Conservation (phyloP, 2,797 vertebrate genomes). For the Leptodactylus fallax region DNA sequence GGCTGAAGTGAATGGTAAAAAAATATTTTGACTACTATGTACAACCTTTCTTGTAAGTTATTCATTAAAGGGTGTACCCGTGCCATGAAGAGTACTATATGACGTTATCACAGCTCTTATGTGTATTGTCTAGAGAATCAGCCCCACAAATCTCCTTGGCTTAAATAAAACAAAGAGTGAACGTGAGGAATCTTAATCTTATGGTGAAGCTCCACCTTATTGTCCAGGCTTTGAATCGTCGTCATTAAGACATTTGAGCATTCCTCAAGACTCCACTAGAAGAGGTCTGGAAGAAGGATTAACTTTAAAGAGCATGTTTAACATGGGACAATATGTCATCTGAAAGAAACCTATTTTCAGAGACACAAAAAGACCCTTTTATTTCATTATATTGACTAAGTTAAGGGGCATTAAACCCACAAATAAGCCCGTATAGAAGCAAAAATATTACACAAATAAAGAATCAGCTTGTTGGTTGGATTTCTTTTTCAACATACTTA, state of each 20-base stretch:
- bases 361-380: neutral
- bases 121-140: slow-evolving; percentile 55
- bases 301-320: slow-evolving; percentile 41
- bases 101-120: slow-evolving; percentile 62
- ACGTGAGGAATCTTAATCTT: slow-evolving; percentile 62
- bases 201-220: slow-evolving; percentile 45
- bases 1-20: slow-evolving; percentile 66
- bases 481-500: neutral
- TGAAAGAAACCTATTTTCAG: slow-evolving; percentile 19
- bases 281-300: slow-evolving; percentile 57
- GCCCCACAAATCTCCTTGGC: slow-evolving; percentile 64
- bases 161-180: slow-evolving; percentile 63
- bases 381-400: slow-evolving; percentile 20
- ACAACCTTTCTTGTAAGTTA: slow-evolving; percentile 64
- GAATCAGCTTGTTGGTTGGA: neutral
- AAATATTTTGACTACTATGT: slow-evolving; percentile 68
- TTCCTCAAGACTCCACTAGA: slow-evolving; percentile 50
- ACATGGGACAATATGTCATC: slow-evolving; percentile 27
- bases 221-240: slow-evolving; percentile 49
- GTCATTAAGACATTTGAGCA: slow-evolving; percentile 42
- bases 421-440: neutral
- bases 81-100: slow-evolving; percentile 56
- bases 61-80: slow-evolving; percentile 59
- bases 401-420: slow-evolving; percentile 1
- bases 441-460: neutral